A percentile compares a stretch with the other conserved stretches of the same genome.
These are phyloP conservation scores for Okamejei kenojei DNA, from an alignment of 2,797 vertebrate species.

Conservation along the genomic window DNA sequence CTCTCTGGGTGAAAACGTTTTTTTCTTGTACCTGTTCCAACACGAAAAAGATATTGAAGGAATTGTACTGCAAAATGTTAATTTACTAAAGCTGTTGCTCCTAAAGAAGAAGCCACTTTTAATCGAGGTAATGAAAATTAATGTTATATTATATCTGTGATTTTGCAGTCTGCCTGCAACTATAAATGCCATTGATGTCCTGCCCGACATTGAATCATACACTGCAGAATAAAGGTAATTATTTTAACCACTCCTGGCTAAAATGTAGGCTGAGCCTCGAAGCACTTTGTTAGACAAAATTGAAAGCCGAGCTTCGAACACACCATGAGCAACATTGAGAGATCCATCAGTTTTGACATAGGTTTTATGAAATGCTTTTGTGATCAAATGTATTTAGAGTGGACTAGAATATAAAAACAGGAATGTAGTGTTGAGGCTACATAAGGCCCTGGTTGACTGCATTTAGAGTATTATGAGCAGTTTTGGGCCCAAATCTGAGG, in stretches of 20 bases:
- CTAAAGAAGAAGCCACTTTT: background rate
- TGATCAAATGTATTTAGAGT: background rate
- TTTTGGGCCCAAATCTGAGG: too few relatives aligned
- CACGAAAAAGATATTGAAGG: background rate
- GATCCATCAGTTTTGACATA: background rate
- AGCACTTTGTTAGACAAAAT: background rate
- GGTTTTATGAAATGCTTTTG: background rate
- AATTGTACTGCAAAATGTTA: background rate
- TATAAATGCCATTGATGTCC: background rate
- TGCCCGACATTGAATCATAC: background rate
- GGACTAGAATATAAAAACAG: background rate
- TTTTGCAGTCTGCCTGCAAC: background rate
- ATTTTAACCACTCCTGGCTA: background rate
- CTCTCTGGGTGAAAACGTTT: too few relatives aligned
- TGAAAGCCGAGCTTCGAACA: too few relatives aligned
- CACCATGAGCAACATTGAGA: background rate
- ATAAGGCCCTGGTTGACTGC: too few relatives aligned
- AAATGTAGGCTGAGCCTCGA: background rate
- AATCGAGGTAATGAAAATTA: background rate
- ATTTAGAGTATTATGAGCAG: too few relatives aligned
- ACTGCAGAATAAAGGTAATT: background rate
- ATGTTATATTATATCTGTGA: background rate
- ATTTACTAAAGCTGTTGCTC: background rate
- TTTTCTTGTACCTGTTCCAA: too few relatives aligned
- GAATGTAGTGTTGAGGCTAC: too few relatives aligned